Evolutionary conservation across 2,797 vertebrate genomes (phyloP).

Genomic region (Apogon talboti): DNA sequence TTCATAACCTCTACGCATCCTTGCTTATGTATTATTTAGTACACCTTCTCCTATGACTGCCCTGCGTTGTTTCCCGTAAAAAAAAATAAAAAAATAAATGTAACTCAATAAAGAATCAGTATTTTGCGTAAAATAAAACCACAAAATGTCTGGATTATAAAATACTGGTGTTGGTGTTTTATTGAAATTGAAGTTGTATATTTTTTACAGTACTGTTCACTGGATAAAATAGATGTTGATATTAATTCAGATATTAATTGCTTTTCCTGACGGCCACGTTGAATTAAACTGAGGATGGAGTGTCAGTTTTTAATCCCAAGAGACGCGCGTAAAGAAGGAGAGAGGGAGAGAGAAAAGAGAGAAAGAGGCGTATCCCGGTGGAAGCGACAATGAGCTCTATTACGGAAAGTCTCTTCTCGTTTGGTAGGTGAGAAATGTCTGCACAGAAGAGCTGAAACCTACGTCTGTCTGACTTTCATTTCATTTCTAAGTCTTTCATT

Average conservation of each 20-base stretch:
- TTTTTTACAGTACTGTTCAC: too few relatives aligned
- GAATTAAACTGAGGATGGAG: too few relatives aligned
- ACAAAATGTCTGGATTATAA: neutral
- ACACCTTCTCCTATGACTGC: slow-evolving; percentile 30
- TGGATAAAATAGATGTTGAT: too few relatives aligned
- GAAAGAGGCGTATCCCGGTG: slow-evolving; percentile 51
- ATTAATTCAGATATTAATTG: too few relatives aligned
- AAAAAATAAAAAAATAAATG: neutral
- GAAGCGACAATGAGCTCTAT: slow-evolving; percentile 21
- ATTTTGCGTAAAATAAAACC: neutral
- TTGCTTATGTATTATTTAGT: slow-evolving; percentile 45
- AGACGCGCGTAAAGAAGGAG: neutral
- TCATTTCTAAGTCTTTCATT: neutral
- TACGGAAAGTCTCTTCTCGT: slow-evolving; percentile 8
- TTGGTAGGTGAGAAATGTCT: neutral
- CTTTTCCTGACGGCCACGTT: too few relatives aligned
- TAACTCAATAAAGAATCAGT: neutral
- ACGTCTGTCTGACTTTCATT: neutral
- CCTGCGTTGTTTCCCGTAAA: slow-evolving; percentile 4
- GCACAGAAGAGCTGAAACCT: neutral
- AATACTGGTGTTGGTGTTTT: neutral
- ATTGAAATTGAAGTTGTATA: too few relatives aligned
- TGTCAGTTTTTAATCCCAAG: too few relatives aligned
- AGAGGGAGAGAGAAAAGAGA: slow-evolving; percentile 2
- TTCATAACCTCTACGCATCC: neutral